Conservation (phyloP, 2,888 invertebrate species). For the Drosophila fungiperda region DNA sequence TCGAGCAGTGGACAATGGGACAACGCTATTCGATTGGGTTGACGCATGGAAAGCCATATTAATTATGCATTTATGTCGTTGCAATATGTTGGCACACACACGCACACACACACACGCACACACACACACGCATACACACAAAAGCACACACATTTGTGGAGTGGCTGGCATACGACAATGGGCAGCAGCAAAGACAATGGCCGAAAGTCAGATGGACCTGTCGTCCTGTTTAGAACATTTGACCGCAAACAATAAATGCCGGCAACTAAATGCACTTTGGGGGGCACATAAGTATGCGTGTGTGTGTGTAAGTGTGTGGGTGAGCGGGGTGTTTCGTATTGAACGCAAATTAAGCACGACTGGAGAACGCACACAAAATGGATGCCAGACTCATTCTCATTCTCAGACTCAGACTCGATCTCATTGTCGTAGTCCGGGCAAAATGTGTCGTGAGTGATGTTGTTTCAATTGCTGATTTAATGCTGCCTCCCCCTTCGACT, state of each 20-base stretch:
- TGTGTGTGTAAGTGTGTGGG: constrained; percentile 19
- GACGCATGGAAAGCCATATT: constrained; percentile 75
- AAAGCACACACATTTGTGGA: constrained; percentile 14
- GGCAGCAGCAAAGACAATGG: constrained; percentile 65
- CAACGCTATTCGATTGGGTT: constrained; percentile 30
- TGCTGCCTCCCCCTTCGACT: constrained; percentile 61
- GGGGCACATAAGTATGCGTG: constrained; percentile 41
- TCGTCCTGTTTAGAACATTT: constrained; percentile 60
- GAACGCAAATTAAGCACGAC: constrained; percentile 78
- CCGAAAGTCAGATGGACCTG: constrained; percentile 39
- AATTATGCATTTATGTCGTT: constrained; percentile 83
- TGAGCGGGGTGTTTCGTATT: constrained; percentile 43
- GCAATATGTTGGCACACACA: constrained; percentile 68
- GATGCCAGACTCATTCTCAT: constrained; percentile 35
- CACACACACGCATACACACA: constrained; percentile 29
- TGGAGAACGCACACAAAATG: constrained; percentile 65
- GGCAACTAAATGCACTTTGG: constrained; percentile 81
- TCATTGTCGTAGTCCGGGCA: constrained; percentile 44
- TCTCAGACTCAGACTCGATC: constrained; percentile 4
- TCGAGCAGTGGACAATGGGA: constrained; percentile 38
- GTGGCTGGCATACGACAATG: background rate
- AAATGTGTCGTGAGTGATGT: constrained; percentile 82
- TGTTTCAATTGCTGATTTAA: constrained; percentile 82
- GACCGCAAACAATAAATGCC: constrained; percentile 82
- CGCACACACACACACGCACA: constrained; percentile 43